A percentile compares a stretch with the other conserved stretches of the same genome.
Evolutionary conservation across 1,140 invertebrate genomes (phyloP).

Genomic region (Conopomorpha cramerella): DNA sequence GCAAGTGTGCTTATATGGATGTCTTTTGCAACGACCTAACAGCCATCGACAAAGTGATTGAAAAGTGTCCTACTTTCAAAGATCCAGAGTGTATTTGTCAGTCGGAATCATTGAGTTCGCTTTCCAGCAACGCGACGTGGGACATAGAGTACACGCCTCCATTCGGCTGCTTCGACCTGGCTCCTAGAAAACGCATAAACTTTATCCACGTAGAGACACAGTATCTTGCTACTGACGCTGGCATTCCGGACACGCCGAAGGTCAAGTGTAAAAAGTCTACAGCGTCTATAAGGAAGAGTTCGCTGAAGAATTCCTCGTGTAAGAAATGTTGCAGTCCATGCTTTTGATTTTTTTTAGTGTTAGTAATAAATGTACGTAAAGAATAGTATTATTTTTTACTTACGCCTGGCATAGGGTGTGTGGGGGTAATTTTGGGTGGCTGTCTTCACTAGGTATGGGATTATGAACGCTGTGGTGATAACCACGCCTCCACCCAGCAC

Average conservation of each 20-base stretch:
- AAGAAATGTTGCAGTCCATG: too few relatives aligned
- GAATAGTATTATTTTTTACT: constrained; percentile 11
- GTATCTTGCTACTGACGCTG: constrained; percentile 36
- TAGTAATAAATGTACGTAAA: too few relatives aligned
- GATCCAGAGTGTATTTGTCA: constrained; percentile 44
- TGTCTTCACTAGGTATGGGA: constrained; percentile 25
- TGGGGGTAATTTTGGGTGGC: constrained; percentile 10
- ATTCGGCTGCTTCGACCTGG: constrained; percentile 43
- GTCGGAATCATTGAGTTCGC: constrained; percentile 37
- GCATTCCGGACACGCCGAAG: constrained; percentile 23
- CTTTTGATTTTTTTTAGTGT: too few relatives aligned
- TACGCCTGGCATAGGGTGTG: constrained; percentile 23
- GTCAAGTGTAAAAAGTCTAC: too few relatives aligned
- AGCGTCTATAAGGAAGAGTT: too few relatives aligned
- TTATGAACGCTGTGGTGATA: constrained; percentile 23
- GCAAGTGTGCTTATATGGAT: constrained; percentile 55
- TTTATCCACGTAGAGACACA: constrained; percentile 47
- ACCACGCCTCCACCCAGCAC: constrained; percentile 30
- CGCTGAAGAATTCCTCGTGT: too few relatives aligned
- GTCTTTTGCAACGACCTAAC: constrained; percentile 49
- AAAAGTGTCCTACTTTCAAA: constrained; percentile 43
- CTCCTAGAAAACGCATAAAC: constrained; percentile 26
- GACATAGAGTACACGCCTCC: constrained; percentile 54
- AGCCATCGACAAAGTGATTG: constrained; percentile 48
- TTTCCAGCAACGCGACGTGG: constrained; percentile 52